Evolutionary conservation across 2,888 invertebrate species (phyloP).

Genomic region (Perizoma flavofasciatum): DNA sequence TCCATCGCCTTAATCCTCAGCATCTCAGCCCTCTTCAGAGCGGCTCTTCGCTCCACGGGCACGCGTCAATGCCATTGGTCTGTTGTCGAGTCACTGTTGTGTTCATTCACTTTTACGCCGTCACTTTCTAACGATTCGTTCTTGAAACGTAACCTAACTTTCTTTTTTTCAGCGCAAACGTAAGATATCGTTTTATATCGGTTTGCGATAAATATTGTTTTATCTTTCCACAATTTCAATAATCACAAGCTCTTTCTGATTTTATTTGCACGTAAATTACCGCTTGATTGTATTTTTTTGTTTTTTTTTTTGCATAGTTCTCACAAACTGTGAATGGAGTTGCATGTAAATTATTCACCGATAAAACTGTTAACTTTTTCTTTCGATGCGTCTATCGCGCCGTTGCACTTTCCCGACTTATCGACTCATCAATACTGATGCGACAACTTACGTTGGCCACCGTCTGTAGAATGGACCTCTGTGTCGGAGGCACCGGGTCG

Average conservation of each 20-base stretch:
- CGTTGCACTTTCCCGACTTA: conserved; percentile 11
- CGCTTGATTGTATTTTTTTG: no score
- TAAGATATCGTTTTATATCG: not conserved
- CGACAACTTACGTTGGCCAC: conserved; percentile 20
- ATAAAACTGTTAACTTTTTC: not conserved
- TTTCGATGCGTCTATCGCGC: not conserved
- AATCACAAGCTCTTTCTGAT: no score
- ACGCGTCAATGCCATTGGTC: conserved; percentile 26
- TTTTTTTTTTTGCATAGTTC: no score
- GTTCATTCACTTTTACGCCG: conserved; percentile 16
- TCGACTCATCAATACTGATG: conserved; percentile 13
- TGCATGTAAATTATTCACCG: not conserved
- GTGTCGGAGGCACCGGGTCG: conserved; percentile 3
- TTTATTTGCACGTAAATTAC: no score
- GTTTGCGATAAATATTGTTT: no score
- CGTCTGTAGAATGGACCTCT: conserved; percentile 24
- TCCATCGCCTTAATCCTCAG: conserved; percentile 57
- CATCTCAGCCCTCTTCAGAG: conserved; percentile 44
- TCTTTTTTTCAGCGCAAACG: conserved; percentile 7
- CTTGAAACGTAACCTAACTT: conserved; percentile 6
- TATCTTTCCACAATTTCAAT: no score
- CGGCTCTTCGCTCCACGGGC: conserved; percentile 26
- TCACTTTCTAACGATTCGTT: conserved; percentile 18
- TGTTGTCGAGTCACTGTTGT: conserved; percentile 1
- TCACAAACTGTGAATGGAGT: no score